Evolutionary conservation across 2,113 vertebrate species (phyloP).

Genomic region (Numida meleagris): DNA sequence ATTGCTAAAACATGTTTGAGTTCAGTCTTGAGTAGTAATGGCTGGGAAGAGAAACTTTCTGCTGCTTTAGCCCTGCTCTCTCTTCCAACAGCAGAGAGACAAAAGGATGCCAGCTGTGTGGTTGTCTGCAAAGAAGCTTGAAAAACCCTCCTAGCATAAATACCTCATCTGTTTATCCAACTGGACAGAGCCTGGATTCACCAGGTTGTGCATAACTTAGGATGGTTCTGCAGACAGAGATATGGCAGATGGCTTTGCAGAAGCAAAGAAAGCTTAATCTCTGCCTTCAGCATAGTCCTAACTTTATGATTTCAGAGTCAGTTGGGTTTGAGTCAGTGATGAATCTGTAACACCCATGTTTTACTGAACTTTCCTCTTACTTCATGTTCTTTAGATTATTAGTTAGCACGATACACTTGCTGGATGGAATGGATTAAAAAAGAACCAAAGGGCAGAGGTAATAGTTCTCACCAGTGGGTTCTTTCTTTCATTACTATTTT

Average conservation of each 20-base stretch:
- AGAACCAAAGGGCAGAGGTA: not conserved
- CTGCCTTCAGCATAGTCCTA: not conserved
- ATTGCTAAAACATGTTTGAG: not conserved
- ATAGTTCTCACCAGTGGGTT: not conserved
- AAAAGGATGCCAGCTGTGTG: not conserved
- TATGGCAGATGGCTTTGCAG: slow-evolving; percentile 30
- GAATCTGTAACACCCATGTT: not conserved
- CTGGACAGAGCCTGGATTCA: not conserved
- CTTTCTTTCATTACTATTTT: not conserved
- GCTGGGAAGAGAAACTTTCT: not conserved
- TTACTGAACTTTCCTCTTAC: not conserved
- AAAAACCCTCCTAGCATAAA: slow-evolving; percentile 43
- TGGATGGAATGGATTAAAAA: not conserved
- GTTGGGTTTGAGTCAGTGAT: not conserved
- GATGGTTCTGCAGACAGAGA: not conserved
- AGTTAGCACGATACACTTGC: not conserved
- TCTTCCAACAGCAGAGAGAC: not conserved
- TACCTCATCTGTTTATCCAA: not conserved
- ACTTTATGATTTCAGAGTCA: not conserved
- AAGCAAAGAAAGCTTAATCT: not conserved
- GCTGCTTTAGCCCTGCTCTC: not conserved
- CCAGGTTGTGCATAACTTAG: slow-evolving; percentile 36
- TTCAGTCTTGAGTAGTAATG: not conserved
- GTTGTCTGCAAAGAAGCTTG: not conserved
- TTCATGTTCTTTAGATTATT: not conserved